Conservation (phyloP, 2,113 vertebrate species). For the Aythya baeri region DNA sequence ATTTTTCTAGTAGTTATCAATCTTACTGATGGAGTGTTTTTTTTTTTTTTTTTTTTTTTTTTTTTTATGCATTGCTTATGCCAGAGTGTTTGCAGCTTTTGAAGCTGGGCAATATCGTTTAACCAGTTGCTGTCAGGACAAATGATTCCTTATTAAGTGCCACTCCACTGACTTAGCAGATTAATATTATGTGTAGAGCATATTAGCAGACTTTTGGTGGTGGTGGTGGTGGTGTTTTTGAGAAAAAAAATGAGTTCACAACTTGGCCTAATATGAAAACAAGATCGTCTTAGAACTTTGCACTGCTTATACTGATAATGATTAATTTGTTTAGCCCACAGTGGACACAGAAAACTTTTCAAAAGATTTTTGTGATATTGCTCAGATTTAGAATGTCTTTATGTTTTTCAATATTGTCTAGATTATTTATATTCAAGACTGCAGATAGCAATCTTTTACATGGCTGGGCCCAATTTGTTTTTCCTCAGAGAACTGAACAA, state of each 20-base stretch:
- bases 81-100: fast-evolving
- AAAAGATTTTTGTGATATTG: not conserved
- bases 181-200: not conserved
- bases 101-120: not conserved
- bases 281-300: not conserved
- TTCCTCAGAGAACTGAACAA: not conserved
- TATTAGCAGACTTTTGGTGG: not conserved
- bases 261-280: not conserved
- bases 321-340: not conserved
- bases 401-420: not conserved
- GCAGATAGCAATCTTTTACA: not conserved
- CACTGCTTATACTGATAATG: not conserved
- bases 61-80: not conserved
- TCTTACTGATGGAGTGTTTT: not conserved
- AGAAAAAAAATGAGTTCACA: not conserved
- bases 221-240: not conserved
- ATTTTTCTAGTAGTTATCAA: not conserved
- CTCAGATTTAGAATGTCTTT: not conserved
- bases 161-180: not conserved
- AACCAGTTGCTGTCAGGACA: not conserved
- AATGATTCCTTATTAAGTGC: not conserved
- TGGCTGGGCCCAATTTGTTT: not conserved
- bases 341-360: not conserved
- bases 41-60: not conserved
- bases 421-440: not conserved